Conservation (phyloP, 2,888 invertebrate genomes). For the Drosophila siamana region DNA sequence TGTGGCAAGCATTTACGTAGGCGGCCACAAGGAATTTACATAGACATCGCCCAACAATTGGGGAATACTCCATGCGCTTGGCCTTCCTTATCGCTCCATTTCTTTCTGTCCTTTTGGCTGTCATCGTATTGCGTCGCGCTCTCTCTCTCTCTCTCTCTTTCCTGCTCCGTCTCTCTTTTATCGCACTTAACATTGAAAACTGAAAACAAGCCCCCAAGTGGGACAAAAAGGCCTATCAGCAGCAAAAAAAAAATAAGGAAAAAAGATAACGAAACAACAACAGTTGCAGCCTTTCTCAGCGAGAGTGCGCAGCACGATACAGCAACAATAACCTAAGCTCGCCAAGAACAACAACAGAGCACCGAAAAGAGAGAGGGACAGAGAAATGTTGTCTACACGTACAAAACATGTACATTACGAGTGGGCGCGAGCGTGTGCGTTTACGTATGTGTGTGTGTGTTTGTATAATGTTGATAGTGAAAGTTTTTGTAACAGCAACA, state of each 20-base stretch:
- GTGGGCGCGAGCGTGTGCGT: constrained; percentile 1
- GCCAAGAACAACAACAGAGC: constrained; percentile 7
- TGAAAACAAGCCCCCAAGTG: constrained; percentile 79
- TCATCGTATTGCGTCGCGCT: constrained; percentile 50
- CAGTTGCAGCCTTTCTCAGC: constrained; percentile 28
- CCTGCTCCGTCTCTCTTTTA: constrained; percentile 46
- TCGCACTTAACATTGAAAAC: constrained; percentile 78
- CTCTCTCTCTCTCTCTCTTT: constrained; percentile 52
- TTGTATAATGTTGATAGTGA: constrained; percentile 62
- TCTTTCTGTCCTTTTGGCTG: constrained; percentile 12
- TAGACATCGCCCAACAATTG: constrained; percentile 45
- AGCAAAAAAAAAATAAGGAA: constrained; percentile 3
- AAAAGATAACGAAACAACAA: constrained; percentile 29
- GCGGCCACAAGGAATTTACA: constrained; percentile 38
- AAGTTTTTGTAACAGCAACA: constrained; percentile 54
- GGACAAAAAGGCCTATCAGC: constrained; percentile 62
- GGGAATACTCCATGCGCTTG: constrained; percentile 45
- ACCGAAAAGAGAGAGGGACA: constrained; percentile 11
- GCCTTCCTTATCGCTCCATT: constrained; percentile 34
- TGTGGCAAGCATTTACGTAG: constrained; percentile 31
- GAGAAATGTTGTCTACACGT: constrained; percentile 13
- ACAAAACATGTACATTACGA: constrained; percentile 1
- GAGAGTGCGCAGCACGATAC: constrained; percentile 55
- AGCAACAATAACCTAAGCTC: constrained; percentile 12
- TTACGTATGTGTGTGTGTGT: constrained; percentile 21